Evolutionary conservation across 2,888 invertebrate species (phyloP).

Genomic region (Synanthedon vespiformis): DNA sequence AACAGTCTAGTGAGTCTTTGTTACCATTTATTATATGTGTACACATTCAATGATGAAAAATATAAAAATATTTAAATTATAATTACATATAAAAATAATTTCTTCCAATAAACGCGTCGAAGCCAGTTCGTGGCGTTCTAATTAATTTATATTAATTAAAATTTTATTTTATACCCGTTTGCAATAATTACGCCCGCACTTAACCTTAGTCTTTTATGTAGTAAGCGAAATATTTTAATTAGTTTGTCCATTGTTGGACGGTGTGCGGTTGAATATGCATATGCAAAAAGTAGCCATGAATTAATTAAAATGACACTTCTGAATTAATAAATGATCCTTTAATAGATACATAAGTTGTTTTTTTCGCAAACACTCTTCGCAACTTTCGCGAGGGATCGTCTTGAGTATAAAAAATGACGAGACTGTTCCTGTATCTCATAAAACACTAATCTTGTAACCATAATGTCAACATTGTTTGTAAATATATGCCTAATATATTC

Average conservation of each 20-base stretch:
- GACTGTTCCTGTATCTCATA: no score
- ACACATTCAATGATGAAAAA: not conserved
- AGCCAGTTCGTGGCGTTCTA: not conserved
- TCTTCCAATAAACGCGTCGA: not conserved
- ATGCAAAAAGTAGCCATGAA: not conserved
- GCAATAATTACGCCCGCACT: slow-evolving; percentile 15
- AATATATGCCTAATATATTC: no score
- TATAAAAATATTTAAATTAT: not conserved
- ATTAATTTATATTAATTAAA: not conserved
- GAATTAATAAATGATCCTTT: no score
- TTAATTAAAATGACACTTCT: no score
- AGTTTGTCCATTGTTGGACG: slow-evolving; percentile 31
- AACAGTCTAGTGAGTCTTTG: no score
- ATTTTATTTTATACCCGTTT: not conserved
- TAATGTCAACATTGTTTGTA: no score
- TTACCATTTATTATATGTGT: no score
- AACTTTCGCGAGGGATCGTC: no score
- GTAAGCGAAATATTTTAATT: slow-evolving; percentile 63
- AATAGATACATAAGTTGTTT: no score
- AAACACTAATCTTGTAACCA: no score
- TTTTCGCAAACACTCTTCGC: no score
- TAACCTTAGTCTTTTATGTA: slow-evolving; percentile 28
- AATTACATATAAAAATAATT: not conserved
- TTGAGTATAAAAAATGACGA: no score
- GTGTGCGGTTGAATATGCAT: not conserved